Conservation (phyloP, 2,797 vertebrate genomes). For the Hypotaenidia philippensis region DNA sequence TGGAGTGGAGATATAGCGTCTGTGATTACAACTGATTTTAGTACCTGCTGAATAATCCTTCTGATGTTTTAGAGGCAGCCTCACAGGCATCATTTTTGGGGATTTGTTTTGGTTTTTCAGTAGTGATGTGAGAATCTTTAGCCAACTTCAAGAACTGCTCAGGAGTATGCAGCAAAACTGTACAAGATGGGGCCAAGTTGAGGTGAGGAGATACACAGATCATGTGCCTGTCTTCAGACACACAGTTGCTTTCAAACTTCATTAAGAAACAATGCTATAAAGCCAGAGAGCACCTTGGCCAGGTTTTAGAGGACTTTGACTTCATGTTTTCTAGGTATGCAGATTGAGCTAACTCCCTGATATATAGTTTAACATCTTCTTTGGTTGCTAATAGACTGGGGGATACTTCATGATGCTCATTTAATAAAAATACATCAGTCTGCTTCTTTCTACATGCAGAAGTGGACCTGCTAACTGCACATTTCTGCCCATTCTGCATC, state of each 20-base stretch:
- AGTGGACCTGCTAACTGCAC: conserved; percentile 13
- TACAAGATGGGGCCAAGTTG: background rate
- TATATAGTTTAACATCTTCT: conserved; percentile 14
- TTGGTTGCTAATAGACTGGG: conserved; percentile 15
- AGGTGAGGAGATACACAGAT: background rate
- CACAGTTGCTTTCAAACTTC: background rate
- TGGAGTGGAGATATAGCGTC: background rate
- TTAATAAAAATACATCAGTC: conserved; percentile 27
- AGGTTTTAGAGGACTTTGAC: background rate
- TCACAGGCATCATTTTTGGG: background rate
- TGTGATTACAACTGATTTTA: background rate
- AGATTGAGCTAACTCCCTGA: background rate
- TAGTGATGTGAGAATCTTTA: background rate
- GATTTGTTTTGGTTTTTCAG: no score
- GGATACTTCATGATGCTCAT: conserved; percentile 15
- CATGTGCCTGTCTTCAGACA: background rate
- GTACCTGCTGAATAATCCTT: background rate
- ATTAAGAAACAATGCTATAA: background rate
- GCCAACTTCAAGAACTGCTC: background rate
- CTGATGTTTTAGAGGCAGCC: background rate
- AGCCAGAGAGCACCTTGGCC: background rate
- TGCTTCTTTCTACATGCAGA: conserved; percentile 6
- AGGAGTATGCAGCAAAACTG: background rate
- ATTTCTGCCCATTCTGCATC: conserved; percentile 37
- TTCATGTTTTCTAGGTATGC: background rate